These are phyloP conservation scores for Sitodiplosis mosellana DNA, from an alignment of 1,140 invertebrate species.

Conservation along the genomic window DNA sequence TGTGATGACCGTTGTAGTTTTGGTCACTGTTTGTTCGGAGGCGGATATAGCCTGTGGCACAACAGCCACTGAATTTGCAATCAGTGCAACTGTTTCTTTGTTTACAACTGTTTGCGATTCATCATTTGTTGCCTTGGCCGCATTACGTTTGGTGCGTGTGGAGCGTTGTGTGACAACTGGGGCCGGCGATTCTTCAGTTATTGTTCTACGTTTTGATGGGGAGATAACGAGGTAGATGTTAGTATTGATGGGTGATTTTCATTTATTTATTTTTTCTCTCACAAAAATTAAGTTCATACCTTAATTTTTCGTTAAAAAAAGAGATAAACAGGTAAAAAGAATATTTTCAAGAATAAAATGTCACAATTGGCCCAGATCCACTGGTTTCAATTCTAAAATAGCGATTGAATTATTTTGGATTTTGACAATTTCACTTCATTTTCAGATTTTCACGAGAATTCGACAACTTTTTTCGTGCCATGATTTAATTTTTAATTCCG, in stretches of 20 bases:
- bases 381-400: too few species aligned
- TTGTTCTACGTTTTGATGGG: conserved; percentile 1
- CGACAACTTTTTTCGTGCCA: too few species aligned
- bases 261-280: conserved; percentile 3
- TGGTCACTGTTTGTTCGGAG: not conserved
- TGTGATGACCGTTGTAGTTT: not conserved
- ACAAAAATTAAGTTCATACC: conserved; percentile 3
- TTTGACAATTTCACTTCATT: too few species aligned
- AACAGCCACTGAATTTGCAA: not conserved
- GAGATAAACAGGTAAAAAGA: too few species aligned
- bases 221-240: conserved; percentile 6
- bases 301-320: too few species aligned
- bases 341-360: too few species aligned
- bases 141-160: not conserved
- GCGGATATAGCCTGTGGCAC: not conserved
- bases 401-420: too few species aligned
- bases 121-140: not conserved
- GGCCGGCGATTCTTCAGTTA: conserved; percentile 9
- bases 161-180: not conserved
- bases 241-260: too few species aligned
- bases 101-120: not conserved
- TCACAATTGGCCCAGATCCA: too few species aligned
- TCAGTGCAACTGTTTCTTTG: not conserved
- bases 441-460: too few species aligned
- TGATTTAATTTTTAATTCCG: too few species aligned